Evolutionary conservation across 2,888 invertebrate species (phyloP).

Genomic region (Drosophila nigricruria): DNA sequence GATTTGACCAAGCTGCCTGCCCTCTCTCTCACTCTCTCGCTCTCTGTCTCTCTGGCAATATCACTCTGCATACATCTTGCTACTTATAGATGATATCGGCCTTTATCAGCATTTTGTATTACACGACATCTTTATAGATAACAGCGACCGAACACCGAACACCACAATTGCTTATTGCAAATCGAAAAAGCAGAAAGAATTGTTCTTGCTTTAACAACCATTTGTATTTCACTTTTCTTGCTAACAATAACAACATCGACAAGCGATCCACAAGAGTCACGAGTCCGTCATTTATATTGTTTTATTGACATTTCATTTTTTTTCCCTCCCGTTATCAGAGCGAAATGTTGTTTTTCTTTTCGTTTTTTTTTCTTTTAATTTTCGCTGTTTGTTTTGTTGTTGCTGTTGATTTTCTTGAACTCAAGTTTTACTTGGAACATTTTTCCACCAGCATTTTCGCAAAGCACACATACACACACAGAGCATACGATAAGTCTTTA

Average conservation of each 20-base stretch:
- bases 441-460: conserved; percentile 4
- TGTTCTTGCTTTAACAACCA: conserved; percentile 25
- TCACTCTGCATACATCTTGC: conserved; percentile 24
- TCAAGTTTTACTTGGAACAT: neutral
- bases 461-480: neutral
- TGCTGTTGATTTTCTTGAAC: conserved; percentile 15
- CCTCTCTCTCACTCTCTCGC: neutral
- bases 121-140: conserved; percentile 54
- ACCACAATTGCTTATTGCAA: conserved; percentile 49
- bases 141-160: conserved; percentile 45
- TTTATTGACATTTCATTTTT: conserved; percentile 69
- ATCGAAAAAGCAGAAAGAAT: conserved; percentile 35
- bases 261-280: conserved; percentile 62
- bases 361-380: neutral
- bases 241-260: conserved; percentile 30
- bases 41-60: conserved; percentile 5
- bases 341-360: conserved; percentile 30
- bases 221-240: conserved; percentile 48
- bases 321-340: conserved; percentile 68
- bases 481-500: neutral
- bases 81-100: conserved; percentile 18
- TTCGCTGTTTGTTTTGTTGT: conserved; percentile 21
- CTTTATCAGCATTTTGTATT: conserved; percentile 37
- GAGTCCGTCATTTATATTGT: conserved; percentile 79
- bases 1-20: conserved; percentile 14